Percentiles rank a stretch among this genome's conserved stretches.
These are phyloP conservation scores for Bradypodion pumilum DNA, from an alignment of 2,797 vertebrate genomes.

Conservation along the genomic window DNA sequence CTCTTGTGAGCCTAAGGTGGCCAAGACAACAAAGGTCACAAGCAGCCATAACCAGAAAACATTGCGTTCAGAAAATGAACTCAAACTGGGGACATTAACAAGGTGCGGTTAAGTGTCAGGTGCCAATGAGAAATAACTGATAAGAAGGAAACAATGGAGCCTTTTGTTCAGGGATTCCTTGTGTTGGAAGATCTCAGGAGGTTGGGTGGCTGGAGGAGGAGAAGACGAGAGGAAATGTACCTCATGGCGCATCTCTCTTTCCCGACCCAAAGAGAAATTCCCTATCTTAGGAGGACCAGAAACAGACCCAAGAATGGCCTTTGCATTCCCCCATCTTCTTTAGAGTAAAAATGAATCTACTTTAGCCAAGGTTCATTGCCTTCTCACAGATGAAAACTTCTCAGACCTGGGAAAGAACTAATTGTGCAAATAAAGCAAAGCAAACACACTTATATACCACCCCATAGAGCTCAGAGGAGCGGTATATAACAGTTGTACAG, in stretches of 20 bases:
- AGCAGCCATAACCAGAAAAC: constrained; percentile 13
- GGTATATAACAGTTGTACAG: too few relatives aligned
- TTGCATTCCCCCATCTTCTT: neutral
- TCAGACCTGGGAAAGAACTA: neutral
- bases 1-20: neutral
- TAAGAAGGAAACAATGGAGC: neutral
- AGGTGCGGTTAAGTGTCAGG: neutral
- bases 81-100: neutral
- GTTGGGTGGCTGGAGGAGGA: neutral
- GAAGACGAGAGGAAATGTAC: neutral
- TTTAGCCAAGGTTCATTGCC: neutral
- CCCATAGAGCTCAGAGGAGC: too few relatives aligned
- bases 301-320: neutral
- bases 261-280: neutral
- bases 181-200: neutral
- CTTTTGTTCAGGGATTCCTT: neutral
- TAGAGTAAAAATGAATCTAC: neutral
- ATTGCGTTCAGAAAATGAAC: neutral
- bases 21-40: neutral
- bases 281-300: neutral
- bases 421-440: neutral
- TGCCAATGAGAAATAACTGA: neutral
- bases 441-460: too few relatives aligned
- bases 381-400: neutral
- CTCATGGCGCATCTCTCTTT: too few relatives aligned